Evolutionary conservation across 2,888 invertebrate species (phyloP).

Genomic region (Bembecia ichneumoniformis): DNA sequence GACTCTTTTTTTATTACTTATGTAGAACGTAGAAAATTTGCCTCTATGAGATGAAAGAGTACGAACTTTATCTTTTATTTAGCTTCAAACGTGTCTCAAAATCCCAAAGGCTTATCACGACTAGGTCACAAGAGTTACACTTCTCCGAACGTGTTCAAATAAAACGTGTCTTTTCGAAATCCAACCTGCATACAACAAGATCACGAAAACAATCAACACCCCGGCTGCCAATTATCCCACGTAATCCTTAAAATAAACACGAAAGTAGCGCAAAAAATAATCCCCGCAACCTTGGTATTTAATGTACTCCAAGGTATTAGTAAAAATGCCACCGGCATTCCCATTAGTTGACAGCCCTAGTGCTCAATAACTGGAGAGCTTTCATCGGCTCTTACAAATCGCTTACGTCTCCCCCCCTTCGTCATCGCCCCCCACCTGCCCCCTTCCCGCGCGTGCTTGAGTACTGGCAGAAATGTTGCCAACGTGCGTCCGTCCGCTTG

Average conservation of each 20-base stretch:
- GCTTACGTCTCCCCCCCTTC: conserved; percentile 39
- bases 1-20: too few relatives aligned
- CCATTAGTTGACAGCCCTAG: conserved; percentile 56
- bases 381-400: conserved; percentile 65
- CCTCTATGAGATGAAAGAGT: too few relatives aligned
- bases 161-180: conserved; percentile 7
- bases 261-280: conserved; percentile 26
- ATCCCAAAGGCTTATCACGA: not conserved
- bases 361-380: conserved; percentile 54
- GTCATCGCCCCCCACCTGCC: conserved; percentile 13
- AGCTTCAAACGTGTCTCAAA: too few relatives aligned
- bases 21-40: too few relatives aligned
- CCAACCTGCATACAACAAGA: conserved; percentile 23
- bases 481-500: conserved; percentile 20
- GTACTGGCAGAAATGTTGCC: conserved; percentile 23
- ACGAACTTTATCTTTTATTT: too few relatives aligned
- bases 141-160: conserved; percentile 5
- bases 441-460: conserved; percentile 21
- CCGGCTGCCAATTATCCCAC: conserved; percentile 32
- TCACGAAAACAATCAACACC: conserved; percentile 41
- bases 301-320: conserved; percentile 16
- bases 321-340: conserved; percentile 20
- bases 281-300: conserved; percentile 16
- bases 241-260: conserved; percentile 40
- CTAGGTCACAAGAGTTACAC: not conserved